phyloP scores from a whole-genome alignment of 2,888 invertebrate species.

The Drosophila paracracens region DNA sequence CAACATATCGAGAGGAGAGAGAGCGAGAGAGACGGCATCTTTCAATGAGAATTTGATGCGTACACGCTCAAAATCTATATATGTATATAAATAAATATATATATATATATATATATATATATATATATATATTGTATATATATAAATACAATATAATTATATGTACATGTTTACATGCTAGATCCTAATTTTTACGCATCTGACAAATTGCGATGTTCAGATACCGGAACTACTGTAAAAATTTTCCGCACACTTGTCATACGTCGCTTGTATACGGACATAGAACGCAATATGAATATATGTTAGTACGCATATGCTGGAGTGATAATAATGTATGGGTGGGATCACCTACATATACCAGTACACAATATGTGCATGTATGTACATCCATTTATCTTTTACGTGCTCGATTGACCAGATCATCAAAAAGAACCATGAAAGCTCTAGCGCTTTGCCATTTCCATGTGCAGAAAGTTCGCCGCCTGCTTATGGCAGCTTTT shows the following conservation, averaged over 20 bases:
- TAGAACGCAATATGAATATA: slow-evolving; percentile 6
- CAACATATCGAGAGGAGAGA: slow-evolving; percentile 37
- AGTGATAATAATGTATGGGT: background rate
- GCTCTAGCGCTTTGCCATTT: slow-evolving; percentile 2
- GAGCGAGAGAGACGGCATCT: slow-evolving; percentile 7
- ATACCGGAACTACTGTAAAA: slow-evolving; percentile 51
- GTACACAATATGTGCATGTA: background rate
- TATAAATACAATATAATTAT: slow-evolving; percentile 4
- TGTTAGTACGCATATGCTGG: slow-evolving; percentile 4
- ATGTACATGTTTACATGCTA: slow-evolving; percentile 14
- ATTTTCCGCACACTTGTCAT: slow-evolving; percentile 55
- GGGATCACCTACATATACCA: slow-evolving; percentile 7
- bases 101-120: background rate
- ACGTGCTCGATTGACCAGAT: slow-evolving; percentile 1
- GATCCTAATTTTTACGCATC: slow-evolving; percentile 51
- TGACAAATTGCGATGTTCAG: slow-evolving; percentile 34
- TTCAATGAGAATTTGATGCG: slow-evolving; percentile 39
- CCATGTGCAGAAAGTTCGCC: background rate
- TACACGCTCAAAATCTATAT: slow-evolving; percentile 31
- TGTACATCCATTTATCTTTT: background rate
- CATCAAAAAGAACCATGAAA: background rate
- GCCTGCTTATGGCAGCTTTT: background rate
- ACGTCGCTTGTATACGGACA: slow-evolving; percentile 2
- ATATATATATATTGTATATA: background rate
- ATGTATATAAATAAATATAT: slow-evolving; percentile 6